Base-by-base conservation (phyloP, 2,113 vertebrate genomes). In the Alouatta palliata region DNA sequence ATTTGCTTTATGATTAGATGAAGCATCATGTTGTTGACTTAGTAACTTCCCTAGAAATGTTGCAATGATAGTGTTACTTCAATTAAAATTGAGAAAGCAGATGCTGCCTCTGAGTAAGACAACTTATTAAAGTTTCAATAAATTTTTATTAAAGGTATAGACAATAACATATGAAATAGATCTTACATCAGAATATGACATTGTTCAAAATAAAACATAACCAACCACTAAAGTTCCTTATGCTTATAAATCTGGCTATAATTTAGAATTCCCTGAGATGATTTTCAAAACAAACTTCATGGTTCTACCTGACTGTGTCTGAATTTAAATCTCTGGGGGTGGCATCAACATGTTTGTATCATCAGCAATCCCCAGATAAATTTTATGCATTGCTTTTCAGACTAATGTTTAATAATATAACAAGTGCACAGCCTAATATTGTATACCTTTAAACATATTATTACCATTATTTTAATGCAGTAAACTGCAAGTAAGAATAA, bases 1-100 rank as follows among this genome's bases (percentile, higher is more conserved):
- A 89, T 68, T 91, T 81, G 9, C 11, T 95, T 91, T 64, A 93
- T 87, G 40, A 91, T 75, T 83, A 91, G 8, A 87, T 85, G 45
- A 95, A 91, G 10, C 19, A 81, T 70, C 77, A 83, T 47, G 8
- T 68, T 87, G 64, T 56, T 66, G 8, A 71, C 80, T 96, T 61
- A 84, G n/a, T 52, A 85, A 88, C 3, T 40, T 93, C 8, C 58
- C 56, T 90, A 86, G 32, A 97, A 88, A 70, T 43, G 14, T 75
- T 88, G 23, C 23, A 21, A 61, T 93, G 32, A 77, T 92, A 79
- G 5, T 90, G 30, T 64, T 96, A 71, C 68, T 94, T 96, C 35
- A 35, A 35, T 83, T 86, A 92, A 84, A 83, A 87, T 37, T 70
- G 32, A 87, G 70, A 95, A 94, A 56, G 95, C 11, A 91, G 4